phyloP scores from a whole-genome alignment of 2,888 invertebrate species.

The Drosophila kuntzei region DNA sequence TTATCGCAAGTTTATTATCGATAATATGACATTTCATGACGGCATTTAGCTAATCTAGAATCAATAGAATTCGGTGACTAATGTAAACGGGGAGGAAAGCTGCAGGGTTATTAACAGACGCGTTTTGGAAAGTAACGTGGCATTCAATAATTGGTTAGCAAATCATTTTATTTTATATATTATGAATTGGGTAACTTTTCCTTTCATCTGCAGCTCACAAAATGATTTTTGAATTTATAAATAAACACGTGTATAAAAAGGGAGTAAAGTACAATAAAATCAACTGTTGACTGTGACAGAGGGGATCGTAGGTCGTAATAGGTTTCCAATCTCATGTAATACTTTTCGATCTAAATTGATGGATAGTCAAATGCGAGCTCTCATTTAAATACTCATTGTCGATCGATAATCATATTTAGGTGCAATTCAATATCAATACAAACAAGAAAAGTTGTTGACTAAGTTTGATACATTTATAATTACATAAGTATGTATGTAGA shows the following conservation, averaged over 20 bases:
- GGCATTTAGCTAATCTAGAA: neutral
- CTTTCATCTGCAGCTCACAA: constrained; percentile 35
- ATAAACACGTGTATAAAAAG: constrained; percentile 13
- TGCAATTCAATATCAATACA: constrained; percentile 4
- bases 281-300: constrained; percentile 3
- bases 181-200: constrained; percentile 9
- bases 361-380: constrained; percentile 3
- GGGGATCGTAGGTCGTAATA: no score
- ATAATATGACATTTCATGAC: neutral
- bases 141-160: constrained; percentile 16
- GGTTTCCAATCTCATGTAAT: neutral
- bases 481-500: constrained; percentile 1
- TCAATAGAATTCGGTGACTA: constrained; percentile 5
- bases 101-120: neutral
- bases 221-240: constrained; percentile 9
- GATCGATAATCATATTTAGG: constrained; percentile 3
- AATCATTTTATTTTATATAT: neutral
- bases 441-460: constrained; percentile 13
- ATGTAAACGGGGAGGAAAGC: neutral
- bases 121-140: constrained; percentile 23
- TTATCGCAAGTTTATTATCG: constrained; percentile 4
- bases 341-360: constrained; percentile 7
- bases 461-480: constrained; percentile 18
- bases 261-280: neutral
- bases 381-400: constrained; percentile 14